Percentiles rank a stretch among this genome's conserved stretches.
Evolutionary conservation across 2,888 invertebrate genomes (phyloP).

Genomic region (Serrognathus titanus): DNA sequence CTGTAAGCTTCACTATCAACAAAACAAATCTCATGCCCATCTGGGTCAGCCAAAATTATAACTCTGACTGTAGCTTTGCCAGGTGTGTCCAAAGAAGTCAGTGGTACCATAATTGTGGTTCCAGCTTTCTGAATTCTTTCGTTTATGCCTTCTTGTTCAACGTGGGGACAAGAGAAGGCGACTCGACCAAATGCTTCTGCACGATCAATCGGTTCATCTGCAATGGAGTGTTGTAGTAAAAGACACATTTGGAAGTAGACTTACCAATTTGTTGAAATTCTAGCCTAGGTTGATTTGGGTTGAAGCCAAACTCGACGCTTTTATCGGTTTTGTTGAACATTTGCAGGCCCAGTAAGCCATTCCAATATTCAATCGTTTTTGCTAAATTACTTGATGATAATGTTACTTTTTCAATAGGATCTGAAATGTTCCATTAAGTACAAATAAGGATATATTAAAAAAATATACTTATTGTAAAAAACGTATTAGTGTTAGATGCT

Average conservation of each 20-base stretch:
- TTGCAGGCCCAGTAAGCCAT: conserved; percentile 70
- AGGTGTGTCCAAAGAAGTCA: conserved; percentile 92
- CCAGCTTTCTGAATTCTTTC: conserved; percentile 66
- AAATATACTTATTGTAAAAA: too few relatives aligned
- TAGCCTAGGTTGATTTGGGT: conserved; percentile 69
- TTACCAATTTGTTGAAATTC: conserved; percentile 72
- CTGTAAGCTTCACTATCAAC: conserved; percentile 95
- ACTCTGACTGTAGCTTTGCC: conserved; percentile 96
- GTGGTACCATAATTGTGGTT: conserved; percentile 79
- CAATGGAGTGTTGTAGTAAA: conserved; percentile 7
- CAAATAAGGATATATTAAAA: neutral
- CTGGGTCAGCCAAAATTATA: conserved; percentile 94
- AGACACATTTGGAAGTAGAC: conserved; percentile 21
- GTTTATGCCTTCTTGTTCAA: conserved; percentile 74
- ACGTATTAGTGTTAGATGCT: too few relatives aligned
- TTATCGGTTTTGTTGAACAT: conserved; percentile 61
- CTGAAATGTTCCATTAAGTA: conserved; percentile 43
- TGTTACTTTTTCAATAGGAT: conserved; percentile 78
- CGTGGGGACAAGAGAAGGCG: conserved; percentile 85
- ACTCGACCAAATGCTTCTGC: conserved; percentile 92
- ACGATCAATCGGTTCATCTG: conserved; percentile 68
- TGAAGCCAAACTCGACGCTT: conserved; percentile 67
- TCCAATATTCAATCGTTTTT: conserved; percentile 82
- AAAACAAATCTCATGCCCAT: conserved; percentile 97
- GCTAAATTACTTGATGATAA: conserved; percentile 74